Evolutionary conservation across 2,888 invertebrate species (phyloP).

Genomic region (Cetonia aurata): DNA sequence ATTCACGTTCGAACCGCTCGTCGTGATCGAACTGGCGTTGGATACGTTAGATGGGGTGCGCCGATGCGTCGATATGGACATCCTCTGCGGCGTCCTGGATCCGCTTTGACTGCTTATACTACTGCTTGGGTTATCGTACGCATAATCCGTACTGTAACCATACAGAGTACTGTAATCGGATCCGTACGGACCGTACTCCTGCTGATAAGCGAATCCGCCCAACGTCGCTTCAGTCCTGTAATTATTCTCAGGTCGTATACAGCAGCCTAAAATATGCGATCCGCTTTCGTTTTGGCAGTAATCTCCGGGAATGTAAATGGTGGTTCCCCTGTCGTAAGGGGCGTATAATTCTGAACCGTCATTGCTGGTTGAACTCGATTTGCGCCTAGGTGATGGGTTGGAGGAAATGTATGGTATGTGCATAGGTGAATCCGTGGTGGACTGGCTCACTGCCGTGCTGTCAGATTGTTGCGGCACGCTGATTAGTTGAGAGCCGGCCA

Average conservation of each 20-base stretch:
- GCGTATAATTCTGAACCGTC: constrained; percentile 73
- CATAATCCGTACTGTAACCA: constrained; percentile 67
- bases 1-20: constrained; percentile 72
- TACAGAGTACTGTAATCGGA: constrained; percentile 65
- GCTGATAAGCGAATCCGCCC: constrained; percentile 56
- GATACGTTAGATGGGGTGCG: constrained; percentile 85
- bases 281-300: constrained; percentile 61
- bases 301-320: constrained; percentile 67
- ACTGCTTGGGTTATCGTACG: constrained; percentile 72
- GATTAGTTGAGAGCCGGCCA: constrained; percentile 70
- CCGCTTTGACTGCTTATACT: constrained; percentile 67
- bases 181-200: constrained; percentile 61
- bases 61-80: constrained; percentile 72
- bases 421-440: constrained; percentile 79
- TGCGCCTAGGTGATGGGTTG: constrained; percentile 76
- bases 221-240: constrained; percentile 55
- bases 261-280: constrained; percentile 59
- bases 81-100: constrained; percentile 65
- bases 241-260: constrained; percentile 55
- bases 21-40: constrained; percentile 71
- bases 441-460: constrained; percentile 63
- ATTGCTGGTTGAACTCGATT: constrained; percentile 79
- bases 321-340: constrained; percentile 67
- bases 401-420: constrained; percentile 72
- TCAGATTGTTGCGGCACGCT: constrained; percentile 63